Evolutionary conservation across 2,888 invertebrate species (phyloP), one percentile per base, ranked within the genome.

Genomic region (Nephrotoma flavescens): DNA sequence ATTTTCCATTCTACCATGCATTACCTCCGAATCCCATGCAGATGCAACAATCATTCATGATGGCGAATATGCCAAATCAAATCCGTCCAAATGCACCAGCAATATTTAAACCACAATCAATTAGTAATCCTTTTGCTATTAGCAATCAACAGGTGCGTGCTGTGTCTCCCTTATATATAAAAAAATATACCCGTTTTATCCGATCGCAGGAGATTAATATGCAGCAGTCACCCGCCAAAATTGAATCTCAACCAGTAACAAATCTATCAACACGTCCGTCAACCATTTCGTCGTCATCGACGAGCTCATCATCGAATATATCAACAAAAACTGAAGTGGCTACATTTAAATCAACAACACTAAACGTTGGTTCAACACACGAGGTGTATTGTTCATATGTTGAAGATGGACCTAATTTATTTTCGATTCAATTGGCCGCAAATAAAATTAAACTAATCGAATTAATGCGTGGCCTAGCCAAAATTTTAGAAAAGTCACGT

Each of bases 321-420:
- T 85, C 87, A 42, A 42, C 42, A 9, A 42, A 42, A 41, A 86
- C 71, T 15, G 83, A 88, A 83, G 89, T 90, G 86, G 90, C 91
- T 31, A 90, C 92, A 7, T 92, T 91, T 86, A 90, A 90, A 87
- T 90, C 90, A 5, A 90, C 92, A 88, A 91, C 93, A 15, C 89
- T 94, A 44, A 92, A 92, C 41, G 91, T 93, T 2, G 93, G 93
- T 86, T 93, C 93, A 0, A 93, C 93, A 88, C 95, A 96, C 89
- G 93, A 94, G 88, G 95, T 96, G 0, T 94, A 93, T 89, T 94
- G 96, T 1, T 96, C 96, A 31, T 95, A 93, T 90, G 95, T 96
- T 19, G 95, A 96, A 89, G 96, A 97, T 89, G 96, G 96, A 0
- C 96, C 96, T 5, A 94, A 94, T 88, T 92, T 95, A 87, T 97